phyloP scores from a whole-genome alignment of 1,140 invertebrate species.

The Lordiphosa collinella region DNA sequence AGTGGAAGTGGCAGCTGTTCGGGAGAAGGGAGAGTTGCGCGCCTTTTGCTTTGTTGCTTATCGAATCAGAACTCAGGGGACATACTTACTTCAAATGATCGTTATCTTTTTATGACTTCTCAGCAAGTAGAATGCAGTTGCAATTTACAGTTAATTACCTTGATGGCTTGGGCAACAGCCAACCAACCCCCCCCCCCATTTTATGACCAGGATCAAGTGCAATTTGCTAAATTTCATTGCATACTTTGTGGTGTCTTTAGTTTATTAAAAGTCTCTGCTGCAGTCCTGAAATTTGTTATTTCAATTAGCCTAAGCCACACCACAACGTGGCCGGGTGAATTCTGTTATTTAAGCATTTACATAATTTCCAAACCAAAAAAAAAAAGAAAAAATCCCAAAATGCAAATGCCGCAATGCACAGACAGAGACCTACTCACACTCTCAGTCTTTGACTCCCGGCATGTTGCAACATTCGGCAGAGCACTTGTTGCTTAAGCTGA shows the following conservation, averaged over 20 bases:
- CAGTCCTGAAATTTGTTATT: constrained; percentile 54
- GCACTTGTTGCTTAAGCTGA: constrained; percentile 14
- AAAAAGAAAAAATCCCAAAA: constrained; percentile 45
- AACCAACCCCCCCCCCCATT: not conserved
- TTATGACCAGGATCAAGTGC: constrained; percentile 19
- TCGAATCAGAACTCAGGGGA: no score
- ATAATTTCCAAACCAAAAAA: constrained; percentile 59
- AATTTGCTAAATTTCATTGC: constrained; percentile 22
- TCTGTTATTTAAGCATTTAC: constrained; percentile 66
- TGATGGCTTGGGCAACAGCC: constrained; percentile 12
- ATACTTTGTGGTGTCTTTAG: constrained; percentile 7
- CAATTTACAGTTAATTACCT: constrained; percentile 40
- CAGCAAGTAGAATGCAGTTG: constrained; percentile 27
- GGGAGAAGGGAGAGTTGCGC: not conserved
- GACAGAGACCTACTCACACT: constrained; percentile 7
- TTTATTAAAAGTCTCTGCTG: constrained; percentile 31
- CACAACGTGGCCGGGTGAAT: constrained; percentile 29
- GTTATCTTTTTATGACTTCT: constrained; percentile 33
- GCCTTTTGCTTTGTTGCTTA: constrained; percentile 1
- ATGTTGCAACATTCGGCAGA: constrained; percentile 59
- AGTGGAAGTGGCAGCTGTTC: constrained; percentile 48
- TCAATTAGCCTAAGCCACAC: constrained; percentile 62
- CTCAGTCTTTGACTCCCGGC: constrained; percentile 29
- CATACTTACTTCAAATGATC: constrained; percentile 25
- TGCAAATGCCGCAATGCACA: constrained; percentile 53